Percentiles rank a stretch among this genome's conserved stretches.
phyloP scores from a whole-genome alignment of 2,888 invertebrate genomes.

The Leucophenga maculata region DNA sequence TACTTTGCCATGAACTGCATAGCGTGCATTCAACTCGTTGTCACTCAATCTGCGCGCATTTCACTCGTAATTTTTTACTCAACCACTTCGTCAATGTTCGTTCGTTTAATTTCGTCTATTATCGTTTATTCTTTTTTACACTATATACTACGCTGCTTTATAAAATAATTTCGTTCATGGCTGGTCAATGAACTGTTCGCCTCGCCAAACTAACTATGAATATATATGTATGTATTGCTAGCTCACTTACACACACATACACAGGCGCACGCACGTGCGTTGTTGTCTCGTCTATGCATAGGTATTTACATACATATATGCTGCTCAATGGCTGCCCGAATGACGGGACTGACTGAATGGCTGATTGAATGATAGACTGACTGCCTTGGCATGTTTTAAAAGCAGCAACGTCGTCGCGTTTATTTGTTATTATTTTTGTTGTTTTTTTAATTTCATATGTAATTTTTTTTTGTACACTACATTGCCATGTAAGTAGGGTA shows the following conservation, averaged over 20 bases:
- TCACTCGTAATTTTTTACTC: too few relatives aligned
- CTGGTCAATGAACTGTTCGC: conserved; percentile 68
- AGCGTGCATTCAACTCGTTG: conserved; percentile 48
- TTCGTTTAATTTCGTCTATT: neutral
- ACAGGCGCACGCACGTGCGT: neutral
- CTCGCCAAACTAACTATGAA: conserved; percentile 5
- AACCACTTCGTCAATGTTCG: conserved; percentile 21
- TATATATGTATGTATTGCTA: neutral
- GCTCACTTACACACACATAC: neutral
- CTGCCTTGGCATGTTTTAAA: neutral
- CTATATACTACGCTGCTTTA: neutral
- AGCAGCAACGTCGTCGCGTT: conserved; percentile 23
- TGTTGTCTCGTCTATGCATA: conserved; percentile 28
- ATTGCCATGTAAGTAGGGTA: too few relatives aligned
- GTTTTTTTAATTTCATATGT: conserved; percentile 6
- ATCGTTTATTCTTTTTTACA: neutral
- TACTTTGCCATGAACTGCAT: conserved; percentile 61
- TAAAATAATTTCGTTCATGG: conserved; percentile 69
- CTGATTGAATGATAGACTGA: neutral
- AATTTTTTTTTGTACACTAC: neutral
- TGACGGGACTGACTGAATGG: neutral
- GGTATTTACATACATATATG: conserved; percentile 4
- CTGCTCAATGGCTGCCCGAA: neutral
- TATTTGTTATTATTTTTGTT: conserved; percentile 3
- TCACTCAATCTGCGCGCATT: conserved; percentile 37